Evolutionary conservation across 2,797 vertebrate genomes (phyloP), one percentile per base, ranked within the genome.

Genomic region (Percopsis omiscomaycus): DNA sequence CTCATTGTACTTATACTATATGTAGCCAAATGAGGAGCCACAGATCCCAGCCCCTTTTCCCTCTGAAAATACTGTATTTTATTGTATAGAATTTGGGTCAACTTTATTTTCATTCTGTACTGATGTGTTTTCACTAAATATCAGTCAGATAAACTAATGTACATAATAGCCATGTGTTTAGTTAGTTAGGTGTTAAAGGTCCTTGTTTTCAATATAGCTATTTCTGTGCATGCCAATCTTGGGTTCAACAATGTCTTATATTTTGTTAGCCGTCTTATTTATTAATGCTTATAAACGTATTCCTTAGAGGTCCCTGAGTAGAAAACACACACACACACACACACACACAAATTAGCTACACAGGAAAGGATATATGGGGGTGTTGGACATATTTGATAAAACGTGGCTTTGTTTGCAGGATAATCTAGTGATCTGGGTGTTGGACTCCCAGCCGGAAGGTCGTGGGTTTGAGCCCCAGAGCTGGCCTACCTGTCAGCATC

Each of bases 201-300:
- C 74, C 53, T 75, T 37, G 44, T 45, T 68, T 68, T 61, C 58
- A 68, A 27, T 22, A 75, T 22, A 22, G 22, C 63, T 83, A 67
- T 77, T 46, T 77, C 60, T 76, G 76, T 87, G 89, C 85, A 85
- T 84, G 84, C 69, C 50, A 44, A 4, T 56, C 10, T 61, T 74
- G 76, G 46, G 55, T 37, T 79, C 71, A 14, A 27, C 22, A 16
- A 44, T 53, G 51, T 47, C 10, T 48, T 27, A 32, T 30, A 42
- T 6, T 77, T 80, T 69, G 15, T 77, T 85, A 84, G 74, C 58
- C 64, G 61, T 85, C 37, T 73, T 75, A 90, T 90, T 91, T 91
- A 89, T 91, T 90, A 74, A 74, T 37, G 27, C 55, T 59, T 78
- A 71, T 68, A 66, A 79, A 66, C 22, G 22, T 22, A 22, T 22